Evolutionary conservation across 2,888 invertebrate genomes (phyloP), one percentile per base, ranked within the genome.

Genomic region (Ferdinandea cuprea): DNA sequence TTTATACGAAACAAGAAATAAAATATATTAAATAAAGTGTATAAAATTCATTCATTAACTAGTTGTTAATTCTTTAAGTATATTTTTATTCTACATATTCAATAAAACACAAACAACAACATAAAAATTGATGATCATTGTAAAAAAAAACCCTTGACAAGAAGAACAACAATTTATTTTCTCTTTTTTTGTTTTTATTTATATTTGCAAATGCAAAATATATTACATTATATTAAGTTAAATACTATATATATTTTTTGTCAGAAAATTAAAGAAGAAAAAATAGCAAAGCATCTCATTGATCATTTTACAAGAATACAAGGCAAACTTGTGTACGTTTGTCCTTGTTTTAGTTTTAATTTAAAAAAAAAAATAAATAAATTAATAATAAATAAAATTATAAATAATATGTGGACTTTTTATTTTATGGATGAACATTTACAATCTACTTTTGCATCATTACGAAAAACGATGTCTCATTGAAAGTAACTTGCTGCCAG

Each of bases 321-420:
- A 46, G 81, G 40, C 81, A 81, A 81, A 58, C 13, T 52, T 71
- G 35, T 81, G 76, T 65, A 76, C 17, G 74, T 56, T 71, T 81
- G 76, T 71, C 77, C n/a, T 66, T 77, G 71, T 77, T 77, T 72
- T 81, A 81, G 81, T 66, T 66, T 40, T 81, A 81, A 71, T 54
- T 73, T 42, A 42, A 30, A 35, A 17, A 59, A 77, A 71, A 54
- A 65, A 69, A 81, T 77, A 81, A 81, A 77, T 56, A 58, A 77
- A 77, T 48, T 69, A 35, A 46, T 74, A 79, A 65, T 42, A 52
- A 69, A 65, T 17, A 35, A 19, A 35, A 19, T n/a, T 30, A 30
- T 30, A 15, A 30, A 8, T n/a, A 17, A 42, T 32, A 19, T 6
- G 13, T 35, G 13, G n/a, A n/a, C n/a, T n/a, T n/a, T n/a, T n/a